phyloP scores from a whole-genome alignment of 2,797 vertebrate species.

The Tragelaphus oryx region DNA sequence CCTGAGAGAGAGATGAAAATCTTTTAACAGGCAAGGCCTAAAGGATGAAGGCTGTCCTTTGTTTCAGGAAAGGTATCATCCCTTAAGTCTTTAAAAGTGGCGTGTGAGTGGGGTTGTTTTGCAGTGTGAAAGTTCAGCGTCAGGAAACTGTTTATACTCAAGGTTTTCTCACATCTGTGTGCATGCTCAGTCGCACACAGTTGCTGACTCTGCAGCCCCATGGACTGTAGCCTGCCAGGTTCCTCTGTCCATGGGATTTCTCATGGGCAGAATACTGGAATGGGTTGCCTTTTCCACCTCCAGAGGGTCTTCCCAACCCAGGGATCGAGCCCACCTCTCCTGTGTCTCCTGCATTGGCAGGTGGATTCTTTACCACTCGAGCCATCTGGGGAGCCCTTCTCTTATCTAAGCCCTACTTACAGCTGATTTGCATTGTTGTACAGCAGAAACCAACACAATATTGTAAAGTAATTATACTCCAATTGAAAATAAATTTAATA shows the following conservation, averaged over 20 bases:
- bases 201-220: not conserved
- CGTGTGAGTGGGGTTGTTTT: not conserved
- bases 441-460: not conserved
- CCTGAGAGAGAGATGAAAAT: slow-evolving; percentile 65
- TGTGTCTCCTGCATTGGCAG: not conserved
- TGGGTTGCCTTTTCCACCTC: not conserved
- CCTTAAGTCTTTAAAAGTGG: not conserved
- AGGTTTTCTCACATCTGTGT: not conserved
- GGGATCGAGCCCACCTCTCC: not conserved
- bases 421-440: not conserved
- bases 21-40: slow-evolving; percentile 60
- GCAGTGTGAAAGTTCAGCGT: slow-evolving; percentile 15
- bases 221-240: not conserved
- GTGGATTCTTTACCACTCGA: not conserved
- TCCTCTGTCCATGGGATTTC: not conserved
- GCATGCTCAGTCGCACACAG: not conserved
- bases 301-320: not conserved
- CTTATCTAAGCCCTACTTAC: not conserved
- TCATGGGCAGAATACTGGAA: not conserved
- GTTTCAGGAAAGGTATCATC: slow-evolving; percentile 61
- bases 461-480: not conserved
- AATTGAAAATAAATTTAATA: not conserved
- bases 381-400: not conserved
- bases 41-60: slow-evolving; percentile 61
- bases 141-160: slow-evolving; percentile 58